Evolutionary conservation across 2,113 vertebrate species (phyloP), one percentile per base, ranked within the genome.

Genomic region (Tragelaphus scriptus): DNA sequence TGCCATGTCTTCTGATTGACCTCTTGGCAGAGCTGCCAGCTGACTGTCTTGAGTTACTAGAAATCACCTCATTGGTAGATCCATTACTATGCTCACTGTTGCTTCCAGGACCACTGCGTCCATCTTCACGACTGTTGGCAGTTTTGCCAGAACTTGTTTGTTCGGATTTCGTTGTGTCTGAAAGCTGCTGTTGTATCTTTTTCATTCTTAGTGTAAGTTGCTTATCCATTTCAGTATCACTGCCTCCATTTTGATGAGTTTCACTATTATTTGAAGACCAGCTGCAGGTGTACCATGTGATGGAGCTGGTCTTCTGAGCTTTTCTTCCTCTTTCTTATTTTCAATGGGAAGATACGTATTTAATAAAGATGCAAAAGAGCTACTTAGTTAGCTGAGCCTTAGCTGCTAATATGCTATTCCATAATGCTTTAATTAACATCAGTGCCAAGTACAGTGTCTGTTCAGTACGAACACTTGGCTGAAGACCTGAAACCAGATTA

Each of bases 331-430:
- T 99, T 99, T 99, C 97, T 99, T 99, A 99, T 99, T 99, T 98
- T 99, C 99, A 99, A 99, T 99, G 89, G 99, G 99, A 95, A 99
- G 98, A 98, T 99, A 99, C 98, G 99, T 99, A 98, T 99, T 99
- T 97, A 99, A 99, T 97, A 99, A 99, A 36, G 99, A 99, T 94
- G 99, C 99, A 95, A 99, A 99, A 96, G 99, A 99, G 98, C 99
- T 99, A 99, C 94, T 99, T 99, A 97, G 99, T 99, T 81, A 99
- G 99, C 98, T 99, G 99, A 89, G 99, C 99, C 96, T 99, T 99
- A 92, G 99, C 99, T 75, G 99, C 99, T 98, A 99, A 98, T 32
- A 99, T 99, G 90, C 99, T 99, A 98, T 99, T 99, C 99, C 99
- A 99, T 96, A 99, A 99, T 28, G 99, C 99, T 98, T 99, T 99